These are phyloP conservation scores for Crocodylus rhombifer DNA, from an alignment of 2,797 vertebrate genomes.

Conservation along the genomic window DNA sequence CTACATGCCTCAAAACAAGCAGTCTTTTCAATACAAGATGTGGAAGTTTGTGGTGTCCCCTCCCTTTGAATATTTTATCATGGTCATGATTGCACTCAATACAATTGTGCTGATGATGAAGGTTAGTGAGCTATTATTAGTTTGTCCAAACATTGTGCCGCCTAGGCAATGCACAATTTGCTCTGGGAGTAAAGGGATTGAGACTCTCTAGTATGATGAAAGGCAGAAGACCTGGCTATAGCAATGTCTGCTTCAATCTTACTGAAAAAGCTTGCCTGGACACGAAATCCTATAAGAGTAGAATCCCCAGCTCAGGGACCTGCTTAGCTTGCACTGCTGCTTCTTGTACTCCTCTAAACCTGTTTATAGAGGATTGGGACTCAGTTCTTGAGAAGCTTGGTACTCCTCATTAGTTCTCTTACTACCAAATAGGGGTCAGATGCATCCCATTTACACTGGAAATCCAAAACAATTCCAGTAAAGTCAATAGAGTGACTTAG, in stretches of 20 bases:
- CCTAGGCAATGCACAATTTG: accelerated
- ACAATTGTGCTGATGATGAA: constrained; percentile 99
- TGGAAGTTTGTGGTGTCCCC: constrained; percentile 98
- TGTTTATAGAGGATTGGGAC: background rate
- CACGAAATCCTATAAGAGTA: accelerated
- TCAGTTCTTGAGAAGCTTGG: background rate
- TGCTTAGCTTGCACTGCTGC: accelerated
- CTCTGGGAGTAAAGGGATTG: accelerated
- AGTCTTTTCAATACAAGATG: constrained; percentile 96
- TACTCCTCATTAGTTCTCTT: background rate
- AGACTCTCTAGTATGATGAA: background rate
- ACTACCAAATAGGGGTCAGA: background rate
- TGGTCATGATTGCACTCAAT: constrained; percentile 98
- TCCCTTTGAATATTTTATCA: constrained; percentile 97
- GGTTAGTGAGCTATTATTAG: constrained; percentile 78
- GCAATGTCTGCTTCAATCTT: background rate
- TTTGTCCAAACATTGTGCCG: background rate
- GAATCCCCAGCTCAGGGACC: background rate
- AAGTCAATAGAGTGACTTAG: background rate
- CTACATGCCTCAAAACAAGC: constrained; percentile 95
- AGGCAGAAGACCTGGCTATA: background rate
- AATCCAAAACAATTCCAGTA: background rate
- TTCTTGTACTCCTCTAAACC: accelerated
- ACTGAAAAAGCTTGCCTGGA: background rate
- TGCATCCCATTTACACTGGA: background rate